phyloP scores from a whole-genome alignment of 1,140 invertebrate species.

The Elymnias hypermnestra region DNA sequence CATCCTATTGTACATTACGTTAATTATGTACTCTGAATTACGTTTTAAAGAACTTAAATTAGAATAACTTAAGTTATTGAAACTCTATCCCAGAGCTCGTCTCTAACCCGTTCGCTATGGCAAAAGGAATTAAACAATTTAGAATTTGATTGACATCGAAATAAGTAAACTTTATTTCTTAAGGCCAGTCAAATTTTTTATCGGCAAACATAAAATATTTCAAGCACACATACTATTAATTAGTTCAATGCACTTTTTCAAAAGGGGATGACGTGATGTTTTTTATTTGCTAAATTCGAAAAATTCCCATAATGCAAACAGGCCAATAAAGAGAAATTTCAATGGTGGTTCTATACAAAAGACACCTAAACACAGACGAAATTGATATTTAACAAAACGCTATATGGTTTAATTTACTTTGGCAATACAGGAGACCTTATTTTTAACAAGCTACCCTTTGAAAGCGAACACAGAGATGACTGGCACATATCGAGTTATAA shows the following conservation, averaged over 20 bases:
- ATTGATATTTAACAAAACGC: neutral
- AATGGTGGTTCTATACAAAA: conserved; percentile 17
- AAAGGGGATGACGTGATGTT: conserved; percentile 7
- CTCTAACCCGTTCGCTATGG: neutral
- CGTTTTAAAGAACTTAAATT: too few relatives aligned
- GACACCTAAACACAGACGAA: neutral
- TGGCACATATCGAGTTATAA: conserved; percentile 19
- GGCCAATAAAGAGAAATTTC: conserved; percentile 15
- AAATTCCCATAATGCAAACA: conserved; percentile 15
- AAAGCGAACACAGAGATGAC: conserved; percentile 19
- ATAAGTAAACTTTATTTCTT: conserved; percentile 9
- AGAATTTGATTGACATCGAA: neutral
- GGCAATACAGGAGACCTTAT: conserved; percentile 4
- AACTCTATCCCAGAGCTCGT: too few relatives aligned
- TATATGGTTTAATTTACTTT: conserved; percentile 7
- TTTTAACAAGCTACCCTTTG: conserved; percentile 20
- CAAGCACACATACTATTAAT: conserved; percentile 13
- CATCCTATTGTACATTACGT: too few relatives aligned
- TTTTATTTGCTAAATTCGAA: conserved; percentile 20
- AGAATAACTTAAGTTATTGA: too few relatives aligned
- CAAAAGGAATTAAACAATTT: neutral
- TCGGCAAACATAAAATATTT: conserved; percentile 7
- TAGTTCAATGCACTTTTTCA: conserved; percentile 15
- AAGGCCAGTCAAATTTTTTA: conserved; percentile 11
- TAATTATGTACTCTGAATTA: too few relatives aligned